A percentile compares a stretch with the other conserved stretches of the same genome.
These are phyloP conservation scores for Rousettus leschenaultii DNA, from an alignment of 2,113 vertebrate species.

Conservation along the genomic window DNA sequence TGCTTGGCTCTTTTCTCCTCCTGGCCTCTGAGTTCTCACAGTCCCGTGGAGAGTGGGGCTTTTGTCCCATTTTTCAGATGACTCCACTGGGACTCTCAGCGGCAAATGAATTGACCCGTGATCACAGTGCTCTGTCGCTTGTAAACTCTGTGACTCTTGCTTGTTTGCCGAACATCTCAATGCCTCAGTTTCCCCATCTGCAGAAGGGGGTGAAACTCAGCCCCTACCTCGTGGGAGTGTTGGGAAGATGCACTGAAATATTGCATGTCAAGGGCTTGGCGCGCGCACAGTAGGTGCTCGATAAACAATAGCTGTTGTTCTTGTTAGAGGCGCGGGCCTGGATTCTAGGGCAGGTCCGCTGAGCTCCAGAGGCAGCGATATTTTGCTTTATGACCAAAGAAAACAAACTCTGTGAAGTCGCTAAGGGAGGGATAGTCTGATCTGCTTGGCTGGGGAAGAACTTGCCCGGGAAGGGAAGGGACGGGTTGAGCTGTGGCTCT, in stretches of 20 bases:
- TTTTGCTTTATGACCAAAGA: background rate
- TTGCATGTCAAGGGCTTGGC: fast-evolving
- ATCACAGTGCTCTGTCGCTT: background rate
- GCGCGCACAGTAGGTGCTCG: too few species aligned
- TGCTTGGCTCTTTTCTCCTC: background rate
- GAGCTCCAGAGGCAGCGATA: background rate
- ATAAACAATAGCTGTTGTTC: fast-evolving
- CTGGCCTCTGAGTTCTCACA: background rate
- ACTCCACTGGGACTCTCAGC: background rate
- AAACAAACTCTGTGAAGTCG: background rate
- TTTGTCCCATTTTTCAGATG: background rate
- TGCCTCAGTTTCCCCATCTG: background rate
- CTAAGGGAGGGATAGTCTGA: background rate
- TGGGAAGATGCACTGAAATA: background rate
- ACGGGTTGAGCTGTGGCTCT: fast-evolving
- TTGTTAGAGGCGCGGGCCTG: too few species aligned
- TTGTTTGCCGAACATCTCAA: background rate
- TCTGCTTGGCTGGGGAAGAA: background rate
- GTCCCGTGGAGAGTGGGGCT: background rate
- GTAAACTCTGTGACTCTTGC: background rate
- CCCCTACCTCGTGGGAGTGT: background rate
- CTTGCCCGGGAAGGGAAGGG: background rate
- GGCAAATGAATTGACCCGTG: background rate
- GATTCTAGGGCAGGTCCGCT: background rate
- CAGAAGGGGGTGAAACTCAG: background rate